phyloP scores from a whole-genome alignment of 2,888 invertebrate genomes.

The Nomada hirtipes region DNA sequence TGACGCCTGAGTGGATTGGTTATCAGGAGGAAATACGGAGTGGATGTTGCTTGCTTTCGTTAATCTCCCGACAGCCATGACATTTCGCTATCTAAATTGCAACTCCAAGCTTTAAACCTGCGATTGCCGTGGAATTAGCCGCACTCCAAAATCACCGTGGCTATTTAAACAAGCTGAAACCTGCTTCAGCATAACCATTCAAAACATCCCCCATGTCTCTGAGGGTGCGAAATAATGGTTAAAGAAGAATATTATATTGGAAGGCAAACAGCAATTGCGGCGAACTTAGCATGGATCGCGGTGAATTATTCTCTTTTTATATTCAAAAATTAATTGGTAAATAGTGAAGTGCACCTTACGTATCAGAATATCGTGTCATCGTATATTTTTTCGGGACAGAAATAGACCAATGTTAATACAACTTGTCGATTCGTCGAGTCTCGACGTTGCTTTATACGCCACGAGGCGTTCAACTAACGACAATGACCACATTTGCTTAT shows the following conservation, averaged over 20 bases:
- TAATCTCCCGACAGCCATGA: constrained; percentile 16
- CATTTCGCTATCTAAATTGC: constrained; percentile 10
- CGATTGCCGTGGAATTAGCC: too few relatives aligned
- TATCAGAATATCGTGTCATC: too few relatives aligned
- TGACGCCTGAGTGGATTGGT: constrained; percentile 62
- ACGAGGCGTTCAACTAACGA: constrained; percentile 32
- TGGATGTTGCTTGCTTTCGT: background rate
- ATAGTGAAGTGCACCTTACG: too few relatives aligned
- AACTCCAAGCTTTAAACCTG: background rate
- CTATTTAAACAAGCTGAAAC: background rate
- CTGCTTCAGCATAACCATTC: too few relatives aligned
- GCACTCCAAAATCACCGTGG: background rate
- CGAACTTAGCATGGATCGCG: too few relatives aligned
- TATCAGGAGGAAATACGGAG: background rate
- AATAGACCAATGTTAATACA: background rate
- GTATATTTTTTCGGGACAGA: background rate
- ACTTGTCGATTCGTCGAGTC: background rate
- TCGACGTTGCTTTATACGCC: background rate
- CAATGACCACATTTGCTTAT: constrained; percentile 30
- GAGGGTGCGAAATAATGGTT: too few relatives aligned
- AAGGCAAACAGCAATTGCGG: too few relatives aligned
- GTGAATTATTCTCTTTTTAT: too few relatives aligned
- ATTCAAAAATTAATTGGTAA: too few relatives aligned
- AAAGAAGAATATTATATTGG: too few relatives aligned
- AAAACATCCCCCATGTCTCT: too few relatives aligned